phyloP scores from a whole-genome alignment of 2,113 vertebrate genomes.

The Platysteira castanea region DNA sequence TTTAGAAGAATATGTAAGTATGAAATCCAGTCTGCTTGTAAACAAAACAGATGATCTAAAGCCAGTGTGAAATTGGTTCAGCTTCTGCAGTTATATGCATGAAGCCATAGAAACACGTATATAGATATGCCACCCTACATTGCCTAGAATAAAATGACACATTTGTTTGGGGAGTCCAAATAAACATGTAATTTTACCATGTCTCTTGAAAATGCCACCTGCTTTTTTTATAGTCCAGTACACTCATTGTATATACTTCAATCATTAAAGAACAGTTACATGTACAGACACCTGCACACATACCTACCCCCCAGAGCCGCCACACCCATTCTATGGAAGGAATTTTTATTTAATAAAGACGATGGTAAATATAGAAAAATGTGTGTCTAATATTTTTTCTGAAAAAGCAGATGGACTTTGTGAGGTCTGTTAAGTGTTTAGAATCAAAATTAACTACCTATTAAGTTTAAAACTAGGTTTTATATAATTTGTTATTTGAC shows the following conservation, averaged over 20 bases:
- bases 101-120: neutral
- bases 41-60: neutral
- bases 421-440: neutral
- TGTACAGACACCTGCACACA: neutral
- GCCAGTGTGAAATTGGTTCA: neutral
- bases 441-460: constrained; percentile 2
- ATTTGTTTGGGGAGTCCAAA: neutral
- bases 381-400: neutral
- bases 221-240: neutral
- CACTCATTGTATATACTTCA: neutral
- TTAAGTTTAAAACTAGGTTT: neutral
- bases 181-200: neutral
- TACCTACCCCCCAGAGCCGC: neutral
- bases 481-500: neutral
- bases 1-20: neutral
- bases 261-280: neutral
- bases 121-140: neutral
- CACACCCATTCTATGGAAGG: neutral
- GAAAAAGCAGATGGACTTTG: constrained; percentile 17
- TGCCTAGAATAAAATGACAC: rapidly evolving
- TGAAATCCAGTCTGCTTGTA: neutral
- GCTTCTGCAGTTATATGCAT: neutral
- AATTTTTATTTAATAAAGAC: constrained; percentile 23
- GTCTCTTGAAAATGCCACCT: neutral
- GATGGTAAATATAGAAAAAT: neutral